Percentiles rank a stretch among this genome's conserved stretches.
Conservation (phyloP, 2,888 invertebrate species). For the Balanococcus diminutus region DNA sequence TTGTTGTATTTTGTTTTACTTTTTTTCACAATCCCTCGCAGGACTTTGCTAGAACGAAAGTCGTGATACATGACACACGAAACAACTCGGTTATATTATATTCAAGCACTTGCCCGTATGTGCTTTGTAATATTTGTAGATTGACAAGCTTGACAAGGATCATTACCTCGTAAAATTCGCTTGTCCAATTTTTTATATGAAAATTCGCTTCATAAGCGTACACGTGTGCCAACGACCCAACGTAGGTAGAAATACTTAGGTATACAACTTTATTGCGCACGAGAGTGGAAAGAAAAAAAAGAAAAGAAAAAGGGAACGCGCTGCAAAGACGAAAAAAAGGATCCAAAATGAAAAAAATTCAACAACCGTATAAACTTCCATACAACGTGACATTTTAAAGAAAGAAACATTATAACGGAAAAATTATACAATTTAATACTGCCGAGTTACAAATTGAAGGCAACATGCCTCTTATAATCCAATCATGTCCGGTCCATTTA, state of each 20-base stretch:
- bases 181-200: not conserved
- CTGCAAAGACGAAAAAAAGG: not conserved
- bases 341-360: not conserved
- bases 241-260: not conserved
- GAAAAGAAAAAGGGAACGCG: too few relatives aligned
- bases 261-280: not conserved
- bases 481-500: slow-evolving; percentile 29
- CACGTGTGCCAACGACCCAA: too few relatives aligned
- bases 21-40: too few relatives aligned
- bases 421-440: not conserved
- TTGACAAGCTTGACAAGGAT: not conserved
- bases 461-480: not conserved
- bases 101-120: too few relatives aligned
- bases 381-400: not conserved
- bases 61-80: too few relatives aligned
- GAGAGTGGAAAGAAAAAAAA: not conserved
- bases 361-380: not conserved
- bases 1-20: too few relatives aligned
- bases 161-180: not conserved
- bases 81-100: too few relatives aligned
- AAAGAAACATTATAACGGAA: not conserved
- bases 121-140: not conserved
- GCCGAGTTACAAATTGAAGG: not conserved
- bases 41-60: too few relatives aligned
- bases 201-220: not conserved